These are phyloP conservation scores for Hyperoplus immaculatus DNA, from an alignment of 2,797 vertebrate species.

Conservation along the genomic window DNA sequence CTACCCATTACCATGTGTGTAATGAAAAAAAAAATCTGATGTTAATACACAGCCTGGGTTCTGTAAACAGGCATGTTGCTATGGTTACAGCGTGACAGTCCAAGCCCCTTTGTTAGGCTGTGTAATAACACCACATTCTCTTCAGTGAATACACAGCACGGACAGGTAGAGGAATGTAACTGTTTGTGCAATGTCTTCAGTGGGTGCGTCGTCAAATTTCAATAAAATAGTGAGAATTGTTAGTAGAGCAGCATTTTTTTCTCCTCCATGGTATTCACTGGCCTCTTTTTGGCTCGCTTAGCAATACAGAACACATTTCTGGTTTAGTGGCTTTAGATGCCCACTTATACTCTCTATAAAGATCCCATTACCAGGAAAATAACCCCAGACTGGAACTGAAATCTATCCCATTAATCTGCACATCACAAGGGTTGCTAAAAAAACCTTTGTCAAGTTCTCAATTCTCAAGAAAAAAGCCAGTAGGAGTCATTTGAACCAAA, in stretches of 20 bases:
- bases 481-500: constrained; percentile 48
- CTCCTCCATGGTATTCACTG: neutral
- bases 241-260: neutral
- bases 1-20: too few relatives aligned
- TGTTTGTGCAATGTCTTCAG: too few relatives aligned
- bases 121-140: too few relatives aligned
- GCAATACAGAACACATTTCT: constrained; percentile 16
- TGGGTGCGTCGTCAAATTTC: too few relatives aligned
- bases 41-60: too few relatives aligned
- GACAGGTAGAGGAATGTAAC: too few relatives aligned
- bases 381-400: constrained; percentile 27
- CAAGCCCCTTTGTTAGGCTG: too few relatives aligned
- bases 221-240: too few relatives aligned
- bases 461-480: constrained; percentile 36
- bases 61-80: too few relatives aligned
- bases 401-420: constrained; percentile 22
- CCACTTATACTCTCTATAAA: neutral
- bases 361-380: constrained; percentile 13
- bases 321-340: neutral
- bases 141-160: too few relatives aligned
- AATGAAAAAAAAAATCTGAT: too few relatives aligned
- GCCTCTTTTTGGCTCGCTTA: neutral
- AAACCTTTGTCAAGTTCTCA: constrained; percentile 29
- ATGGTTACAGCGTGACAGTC: too few relatives aligned
- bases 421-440: constrained; percentile 26